These are phyloP conservation scores for Rutilus rutilus DNA, from an alignment of 2,113 vertebrate species.

Conservation along the genomic window DNA sequence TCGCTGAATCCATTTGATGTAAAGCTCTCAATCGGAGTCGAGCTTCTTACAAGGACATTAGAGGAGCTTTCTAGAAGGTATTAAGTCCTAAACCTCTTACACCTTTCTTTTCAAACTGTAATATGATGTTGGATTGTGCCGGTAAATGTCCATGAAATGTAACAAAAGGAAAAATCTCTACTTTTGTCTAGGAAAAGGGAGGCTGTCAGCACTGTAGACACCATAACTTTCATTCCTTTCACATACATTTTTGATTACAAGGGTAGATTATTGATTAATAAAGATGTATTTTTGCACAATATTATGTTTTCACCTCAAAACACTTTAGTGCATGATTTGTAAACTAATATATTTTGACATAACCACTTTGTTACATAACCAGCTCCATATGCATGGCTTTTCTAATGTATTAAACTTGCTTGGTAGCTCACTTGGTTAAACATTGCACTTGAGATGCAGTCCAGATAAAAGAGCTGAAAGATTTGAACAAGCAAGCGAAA, in stretches of 20 bases:
- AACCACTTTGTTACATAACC: neutral
- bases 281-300: neutral
- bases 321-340: neutral
- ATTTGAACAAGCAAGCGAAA: neutral
- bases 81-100: slow-evolving; percentile 56
- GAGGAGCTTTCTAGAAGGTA: slow-evolving; percentile 37
- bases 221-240: too few species aligned
- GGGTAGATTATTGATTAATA: neutral
- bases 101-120: slow-evolving; percentile 53
- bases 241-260: too few species aligned
- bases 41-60: slow-evolving; percentile 50
- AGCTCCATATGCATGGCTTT: neutral
- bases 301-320: neutral
- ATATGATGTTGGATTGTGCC: slow-evolving; percentile 41
- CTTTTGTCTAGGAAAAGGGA: neutral
- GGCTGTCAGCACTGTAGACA: neutral
- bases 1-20: slow-evolving; percentile 51
- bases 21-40: slow-evolving; percentile 35
- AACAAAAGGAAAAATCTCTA: slow-evolving; percentile 29
- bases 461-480: neutral
- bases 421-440: neutral
- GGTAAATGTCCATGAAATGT: slow-evolving; percentile 29
- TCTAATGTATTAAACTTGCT: neutral
- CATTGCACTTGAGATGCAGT: neutral
- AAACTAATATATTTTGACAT: neutral